phyloP scores from a whole-genome alignment of 1,140 invertebrate genomes.

The Coboldia fuscipes region DNA sequence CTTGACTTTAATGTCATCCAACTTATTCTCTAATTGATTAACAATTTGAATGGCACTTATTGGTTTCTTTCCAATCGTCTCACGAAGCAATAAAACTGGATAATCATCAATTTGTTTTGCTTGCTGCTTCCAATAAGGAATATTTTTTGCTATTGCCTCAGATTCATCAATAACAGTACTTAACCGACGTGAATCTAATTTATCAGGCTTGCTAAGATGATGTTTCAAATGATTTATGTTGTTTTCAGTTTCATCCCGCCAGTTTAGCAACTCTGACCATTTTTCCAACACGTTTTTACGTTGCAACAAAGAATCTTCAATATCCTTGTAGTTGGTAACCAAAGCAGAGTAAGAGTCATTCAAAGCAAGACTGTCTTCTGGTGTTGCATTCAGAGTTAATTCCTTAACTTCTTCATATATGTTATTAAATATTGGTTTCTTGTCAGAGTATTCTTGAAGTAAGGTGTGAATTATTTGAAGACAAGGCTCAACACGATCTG shows the following conservation, averaged over 20 bases:
- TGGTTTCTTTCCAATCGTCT: slow-evolving; percentile 40
- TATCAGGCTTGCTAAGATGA: slow-evolving; percentile 47
- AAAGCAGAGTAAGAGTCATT: slow-evolving; percentile 51
- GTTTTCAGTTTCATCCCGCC: slow-evolving; percentile 59
- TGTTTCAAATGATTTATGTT: slow-evolving; percentile 61
- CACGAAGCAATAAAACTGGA: slow-evolving; percentile 38
- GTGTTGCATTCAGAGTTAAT: slow-evolving; percentile 38
- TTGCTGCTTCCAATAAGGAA: slow-evolving; percentile 43
- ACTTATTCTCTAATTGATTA: slow-evolving; percentile 43
- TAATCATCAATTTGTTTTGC: slow-evolving; percentile 41
- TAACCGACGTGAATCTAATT: slow-evolving; percentile 38
- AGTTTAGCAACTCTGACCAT: slow-evolving; percentile 61
- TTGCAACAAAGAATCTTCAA: slow-evolving; percentile 49
- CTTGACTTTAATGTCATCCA: slow-evolving; percentile 36
- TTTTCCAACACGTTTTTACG: slow-evolving; percentile 58
- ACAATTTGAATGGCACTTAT: slow-evolving; percentile 43
- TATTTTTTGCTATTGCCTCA: slow-evolving; percentile 35
- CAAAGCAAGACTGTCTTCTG: slow-evolving; percentile 46
- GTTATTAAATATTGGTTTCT: slow-evolving; percentile 43
- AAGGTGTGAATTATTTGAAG: slow-evolving; percentile 58
- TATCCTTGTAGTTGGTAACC: slow-evolving; percentile 49
- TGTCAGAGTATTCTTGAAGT: slow-evolving; percentile 60
- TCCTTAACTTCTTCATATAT: slow-evolving; percentile 68
- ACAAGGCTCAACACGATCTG: slow-evolving; percentile 54
- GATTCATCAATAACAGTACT: slow-evolving; percentile 42